Evolutionary conservation across 2,888 invertebrate genomes (phyloP), one percentile per base, ranked within the genome.

Genomic region (Ochropleura leucogaster): DNA sequence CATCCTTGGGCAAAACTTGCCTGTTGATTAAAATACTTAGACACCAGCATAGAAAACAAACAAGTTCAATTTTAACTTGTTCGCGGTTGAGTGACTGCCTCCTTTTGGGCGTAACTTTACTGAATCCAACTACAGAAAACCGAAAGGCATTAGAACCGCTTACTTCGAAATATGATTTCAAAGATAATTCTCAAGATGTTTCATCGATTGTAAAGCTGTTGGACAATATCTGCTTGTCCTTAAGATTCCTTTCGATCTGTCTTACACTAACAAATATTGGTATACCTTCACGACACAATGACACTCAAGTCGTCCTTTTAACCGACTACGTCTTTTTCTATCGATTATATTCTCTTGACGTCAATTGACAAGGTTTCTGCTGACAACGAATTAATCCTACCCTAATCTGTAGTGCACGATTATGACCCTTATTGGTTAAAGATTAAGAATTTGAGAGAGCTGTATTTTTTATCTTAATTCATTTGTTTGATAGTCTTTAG

Each of bases 261-360:
- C 16, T 40, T 46, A 10, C 3, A 12, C 20, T 20, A 7, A 4
- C 57, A 51, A 71, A 42, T 78, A 79, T 79, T 71, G 51, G 16
- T 71, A 16, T 42, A 53, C 3, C 10, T 60, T 47, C n/a, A n/a
- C n/a, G n/a, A n/a, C n/a, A n/a, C n/a, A 53, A 60, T 30, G 12
- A 5, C 53, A 47, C 51, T 53, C 47, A 8, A 67, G 40, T n/a
- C 4, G 20, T 44, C 53, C 20, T 14, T 64, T 8, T 42, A 68
- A 51, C 30, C 14, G 9, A 75, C 14, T 44, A 18, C 14, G 12
- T n/a, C 0, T 42, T 69, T 72, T 80, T 73, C 49, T 59, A 72
- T 84, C 80, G 70, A 84, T 79, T 83, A 84, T 59, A 40, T 59
- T 74, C 70, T 55, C n/a, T 42, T 84, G 84, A 84, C 84, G 74